These are phyloP conservation scores for Tachina grossa DNA, from an alignment of 2,888 invertebrate genomes.

Conservation along the genomic window DNA sequence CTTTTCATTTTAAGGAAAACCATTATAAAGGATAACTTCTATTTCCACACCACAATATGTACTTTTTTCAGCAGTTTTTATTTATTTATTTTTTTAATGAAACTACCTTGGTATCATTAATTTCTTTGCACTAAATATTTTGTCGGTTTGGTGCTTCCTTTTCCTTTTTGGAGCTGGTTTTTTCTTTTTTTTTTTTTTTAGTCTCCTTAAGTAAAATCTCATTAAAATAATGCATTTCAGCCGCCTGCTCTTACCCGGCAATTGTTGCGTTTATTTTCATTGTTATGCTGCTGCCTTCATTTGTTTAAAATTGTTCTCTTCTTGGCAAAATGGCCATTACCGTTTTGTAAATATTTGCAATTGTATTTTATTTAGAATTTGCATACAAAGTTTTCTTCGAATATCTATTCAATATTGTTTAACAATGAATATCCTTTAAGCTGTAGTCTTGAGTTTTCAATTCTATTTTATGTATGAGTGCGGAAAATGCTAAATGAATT, in stretches of 20 bases:
- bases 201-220: constrained; percentile 69
- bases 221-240: constrained; percentile 70
- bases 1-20: neutral
- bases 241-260: constrained; percentile 35
- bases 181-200: constrained; percentile 14
- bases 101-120: constrained; percentile 57
- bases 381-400: constrained; percentile 66
- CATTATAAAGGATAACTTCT: constrained; percentile 26
- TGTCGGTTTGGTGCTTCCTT: constrained; percentile 40
- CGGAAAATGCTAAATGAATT: constrained; percentile 57
- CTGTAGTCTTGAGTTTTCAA: constrained; percentile 58
- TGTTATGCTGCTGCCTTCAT: constrained; percentile 65
- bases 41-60: constrained; percentile 22
- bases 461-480: constrained; percentile 46
- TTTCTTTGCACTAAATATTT: constrained; percentile 59
- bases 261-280: constrained; percentile 41
- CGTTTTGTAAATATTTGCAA: constrained; percentile 53
- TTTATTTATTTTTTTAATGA: neutral
- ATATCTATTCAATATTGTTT: constrained; percentile 65
- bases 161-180: neutral
- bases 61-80: neutral
- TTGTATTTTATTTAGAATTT: constrained; percentile 56
- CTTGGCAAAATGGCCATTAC: constrained; percentile 64
- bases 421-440: constrained; percentile 71
- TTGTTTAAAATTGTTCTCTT: constrained; percentile 51